Evolutionary conservation across 2,797 vertebrate genomes (phyloP).

Genomic region (Phoxinus dragarum): DNA sequence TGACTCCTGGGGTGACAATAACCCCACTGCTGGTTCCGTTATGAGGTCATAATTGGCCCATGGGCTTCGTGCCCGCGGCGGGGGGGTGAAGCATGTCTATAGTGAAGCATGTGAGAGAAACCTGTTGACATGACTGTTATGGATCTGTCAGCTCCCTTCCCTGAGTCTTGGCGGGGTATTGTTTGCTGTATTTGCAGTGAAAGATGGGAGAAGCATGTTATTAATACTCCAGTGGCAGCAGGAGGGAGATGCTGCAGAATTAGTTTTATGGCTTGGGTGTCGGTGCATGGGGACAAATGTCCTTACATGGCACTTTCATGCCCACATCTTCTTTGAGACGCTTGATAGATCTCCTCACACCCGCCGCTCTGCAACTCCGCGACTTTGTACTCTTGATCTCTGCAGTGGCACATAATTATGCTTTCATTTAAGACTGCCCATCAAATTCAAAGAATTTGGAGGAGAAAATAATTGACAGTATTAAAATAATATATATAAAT

Average conservation of each 20-base stretch:
- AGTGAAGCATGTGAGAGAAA: neutral
- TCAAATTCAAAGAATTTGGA: neutral
- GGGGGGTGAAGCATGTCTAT: neutral
- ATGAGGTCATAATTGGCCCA: conserved; percentile 51
- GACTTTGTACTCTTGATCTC: neutral
- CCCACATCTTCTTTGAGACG: conserved; percentile 34
- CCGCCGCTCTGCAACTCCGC: neutral
- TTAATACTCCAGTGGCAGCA: conserved; percentile 53
- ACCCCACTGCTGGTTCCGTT: conserved; percentile 37
- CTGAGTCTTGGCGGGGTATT: conserved; percentile 29
- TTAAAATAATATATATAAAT: neutral
- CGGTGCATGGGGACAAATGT: conserved; percentile 50
- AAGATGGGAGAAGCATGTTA: conserved; percentile 48
- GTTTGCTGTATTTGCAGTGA: conserved; percentile 45
- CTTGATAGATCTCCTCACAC: conserved; percentile 29
- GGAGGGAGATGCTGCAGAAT: conserved; percentile 52
- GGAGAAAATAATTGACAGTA: neutral
- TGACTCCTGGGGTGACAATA: conserved; percentile 39
- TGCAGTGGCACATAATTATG: neutral
- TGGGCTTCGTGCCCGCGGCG: neutral
- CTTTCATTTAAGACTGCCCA: neutral
- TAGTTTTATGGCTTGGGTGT: conserved; percentile 55
- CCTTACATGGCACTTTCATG: conserved; percentile 56
- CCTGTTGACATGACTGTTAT: conserved; percentile 53
- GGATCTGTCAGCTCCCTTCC: conserved; percentile 45